Conservation (phyloP, 1,140 invertebrate species). For the Eubasilissa regina region DNA sequence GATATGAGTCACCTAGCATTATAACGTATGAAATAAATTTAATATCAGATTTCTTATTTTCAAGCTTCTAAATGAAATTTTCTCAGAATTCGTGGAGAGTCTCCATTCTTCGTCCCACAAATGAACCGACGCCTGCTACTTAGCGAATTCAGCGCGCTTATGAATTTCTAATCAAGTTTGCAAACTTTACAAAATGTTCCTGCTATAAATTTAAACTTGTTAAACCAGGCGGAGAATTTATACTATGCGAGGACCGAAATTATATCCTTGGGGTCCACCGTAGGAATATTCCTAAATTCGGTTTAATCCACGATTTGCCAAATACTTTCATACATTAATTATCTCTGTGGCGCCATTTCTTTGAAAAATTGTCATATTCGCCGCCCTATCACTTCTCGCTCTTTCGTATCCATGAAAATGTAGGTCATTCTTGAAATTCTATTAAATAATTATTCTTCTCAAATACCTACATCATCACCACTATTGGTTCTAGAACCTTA, state of each 20-base stretch:
- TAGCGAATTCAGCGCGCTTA: conserved; percentile 30
- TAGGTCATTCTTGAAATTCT: no score
- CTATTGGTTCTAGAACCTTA: no score
- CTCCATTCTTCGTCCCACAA: conserved; percentile 19
- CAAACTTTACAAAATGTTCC: conserved; percentile 28
- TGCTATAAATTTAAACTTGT: conserved; percentile 28
- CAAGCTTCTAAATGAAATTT: no score
- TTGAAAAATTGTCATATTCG: no score
- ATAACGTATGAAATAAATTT: no score
- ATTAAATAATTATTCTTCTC: no score
- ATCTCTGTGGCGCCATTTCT: not conserved
- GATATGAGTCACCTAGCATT: no score
- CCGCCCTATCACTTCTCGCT: no score
- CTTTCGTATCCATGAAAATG: no score
- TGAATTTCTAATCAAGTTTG: conserved; percentile 38
- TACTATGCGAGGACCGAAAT: not conserved
- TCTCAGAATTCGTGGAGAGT: not conserved
- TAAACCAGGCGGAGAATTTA: conserved; percentile 10
- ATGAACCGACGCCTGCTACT: not conserved
- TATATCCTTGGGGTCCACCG: not conserved
- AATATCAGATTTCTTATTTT: no score
- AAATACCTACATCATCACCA: no score
- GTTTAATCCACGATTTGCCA: conserved; percentile 1
- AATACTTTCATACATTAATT: not conserved
- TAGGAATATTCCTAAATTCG: not conserved